Evolutionary conservation across 2,113 vertebrate species (phyloP).

Genomic region (Calyptomena viridis): DNA sequence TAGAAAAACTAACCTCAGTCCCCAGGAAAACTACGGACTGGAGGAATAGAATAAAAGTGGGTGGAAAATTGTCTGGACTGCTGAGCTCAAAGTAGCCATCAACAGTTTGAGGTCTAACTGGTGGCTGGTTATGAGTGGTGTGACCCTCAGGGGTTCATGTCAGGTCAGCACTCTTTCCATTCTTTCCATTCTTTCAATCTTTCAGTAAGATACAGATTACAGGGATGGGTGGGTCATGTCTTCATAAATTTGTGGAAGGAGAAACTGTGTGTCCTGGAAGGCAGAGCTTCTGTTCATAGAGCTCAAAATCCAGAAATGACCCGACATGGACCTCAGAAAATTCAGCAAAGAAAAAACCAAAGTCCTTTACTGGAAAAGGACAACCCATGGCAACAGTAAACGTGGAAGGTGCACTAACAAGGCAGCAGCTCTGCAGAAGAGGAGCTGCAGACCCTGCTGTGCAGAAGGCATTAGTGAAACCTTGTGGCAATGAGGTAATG

Average conservation of each 20-base stretch:
- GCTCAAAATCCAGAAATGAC: background rate
- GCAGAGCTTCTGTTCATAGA: background rate
- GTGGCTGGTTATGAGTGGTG: background rate
- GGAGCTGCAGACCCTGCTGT: background rate
- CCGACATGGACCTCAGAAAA: background rate
- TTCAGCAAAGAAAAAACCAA: background rate
- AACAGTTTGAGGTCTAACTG: background rate
- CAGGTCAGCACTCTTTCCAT: background rate
- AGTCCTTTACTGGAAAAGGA: background rate
- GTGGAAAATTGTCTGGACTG: accelerated
- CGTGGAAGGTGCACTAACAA: background rate
- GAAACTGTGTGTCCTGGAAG: background rate
- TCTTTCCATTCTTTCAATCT: no score
- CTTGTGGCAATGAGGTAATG: background rate
- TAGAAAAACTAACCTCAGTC: background rate
- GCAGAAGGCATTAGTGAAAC: background rate
- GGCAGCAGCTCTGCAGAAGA: background rate
- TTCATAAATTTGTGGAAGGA: background rate
- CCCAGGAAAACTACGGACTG: background rate
- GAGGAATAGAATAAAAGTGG: background rate
- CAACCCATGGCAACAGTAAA: background rate
- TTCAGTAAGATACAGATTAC: background rate
- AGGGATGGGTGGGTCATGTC: accelerated
- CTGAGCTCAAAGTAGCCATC: background rate
- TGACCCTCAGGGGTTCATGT: background rate